Evolutionary conservation across 2,113 vertebrate genomes (phyloP).

Genomic region (Hemicordylus capensis): DNA sequence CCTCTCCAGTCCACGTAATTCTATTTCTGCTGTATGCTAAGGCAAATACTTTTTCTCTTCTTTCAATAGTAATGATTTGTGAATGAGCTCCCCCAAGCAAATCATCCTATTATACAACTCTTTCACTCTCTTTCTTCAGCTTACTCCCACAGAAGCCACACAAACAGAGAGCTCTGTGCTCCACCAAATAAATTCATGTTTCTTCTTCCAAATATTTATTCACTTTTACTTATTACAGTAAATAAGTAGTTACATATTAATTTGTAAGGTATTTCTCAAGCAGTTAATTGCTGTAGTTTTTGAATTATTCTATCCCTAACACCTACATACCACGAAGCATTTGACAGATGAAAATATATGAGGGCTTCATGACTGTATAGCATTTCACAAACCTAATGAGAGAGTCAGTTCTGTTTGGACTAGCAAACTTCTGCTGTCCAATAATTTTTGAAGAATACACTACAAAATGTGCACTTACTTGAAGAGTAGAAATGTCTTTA

Average conservation of each 20-base stretch:
- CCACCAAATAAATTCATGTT: neutral
- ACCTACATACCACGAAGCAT: neutral
- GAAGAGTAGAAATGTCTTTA: neutral
- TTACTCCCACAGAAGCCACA: constrained; percentile 4
- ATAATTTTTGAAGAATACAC: neutral
- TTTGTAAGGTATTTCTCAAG: neutral
- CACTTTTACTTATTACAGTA: constrained; percentile 1
- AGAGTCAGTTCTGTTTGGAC: neutral
- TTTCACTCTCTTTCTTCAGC: constrained; percentile 9
- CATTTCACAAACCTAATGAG: neutral
- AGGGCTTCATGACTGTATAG: neutral
- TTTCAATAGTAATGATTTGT: constrained; percentile 19
- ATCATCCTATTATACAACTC: constrained; percentile 13
- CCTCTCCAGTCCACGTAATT: neutral
- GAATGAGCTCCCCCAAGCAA: constrained; percentile 27
- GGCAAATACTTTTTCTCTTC: neutral
- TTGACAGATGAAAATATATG: neutral
- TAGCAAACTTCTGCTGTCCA: neutral
- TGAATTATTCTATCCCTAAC: neutral
- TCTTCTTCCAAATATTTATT: neutral
- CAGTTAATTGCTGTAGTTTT: neutral
- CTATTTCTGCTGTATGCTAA: constrained; percentile 1
- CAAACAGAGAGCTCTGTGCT: neutral
- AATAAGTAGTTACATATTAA: neutral
- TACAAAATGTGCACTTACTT: neutral